phyloP scores from a whole-genome alignment of 2,888 invertebrate genomes.

The Drosophila nigricruria region DNA sequence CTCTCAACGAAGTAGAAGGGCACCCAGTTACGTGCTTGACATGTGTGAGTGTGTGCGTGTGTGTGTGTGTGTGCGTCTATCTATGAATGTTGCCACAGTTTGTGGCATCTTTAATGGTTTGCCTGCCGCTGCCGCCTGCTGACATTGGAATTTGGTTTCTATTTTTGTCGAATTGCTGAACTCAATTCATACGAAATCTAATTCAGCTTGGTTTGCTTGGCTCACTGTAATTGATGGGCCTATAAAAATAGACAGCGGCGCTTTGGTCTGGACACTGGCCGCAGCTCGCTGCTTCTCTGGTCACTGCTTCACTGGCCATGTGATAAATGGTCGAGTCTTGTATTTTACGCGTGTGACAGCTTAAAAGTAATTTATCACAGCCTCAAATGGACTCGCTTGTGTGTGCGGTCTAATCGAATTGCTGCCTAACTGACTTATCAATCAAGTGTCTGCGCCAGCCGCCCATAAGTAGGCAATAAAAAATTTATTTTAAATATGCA shows the following conservation, averaged over 20 bases:
- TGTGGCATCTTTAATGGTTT: slow-evolving; percentile 34
- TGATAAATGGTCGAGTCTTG: slow-evolving; percentile 65
- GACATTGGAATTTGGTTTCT: slow-evolving; percentile 31
- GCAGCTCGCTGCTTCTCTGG: slow-evolving; percentile 7
- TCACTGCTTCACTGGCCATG: slow-evolving; percentile 25
- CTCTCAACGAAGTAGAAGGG: slow-evolving; percentile 57
- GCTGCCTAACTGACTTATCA: slow-evolving; percentile 62
- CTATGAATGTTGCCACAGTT: slow-evolving; percentile 26
- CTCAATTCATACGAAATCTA: slow-evolving; percentile 50
- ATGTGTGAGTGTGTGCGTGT: slow-evolving; percentile 1
- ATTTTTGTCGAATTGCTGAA: slow-evolving; percentile 25
- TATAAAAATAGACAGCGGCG: slow-evolving; percentile 49
- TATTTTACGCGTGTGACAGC: slow-evolving; percentile 68
- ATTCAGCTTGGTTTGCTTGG: slow-evolving; percentile 25
- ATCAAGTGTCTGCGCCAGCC: slow-evolving; percentile 48
- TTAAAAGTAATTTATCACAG: slow-evolving; percentile 75
- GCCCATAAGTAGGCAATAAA: slow-evolving; percentile 35
- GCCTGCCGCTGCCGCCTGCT: slow-evolving; percentile 10
- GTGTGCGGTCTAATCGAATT: slow-evolving; percentile 29
- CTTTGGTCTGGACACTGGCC: slow-evolving; percentile 28
- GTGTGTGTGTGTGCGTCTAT: slow-evolving; percentile 2
- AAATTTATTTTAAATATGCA: slow-evolving; percentile 23
- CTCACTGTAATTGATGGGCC: slow-evolving; percentile 56
- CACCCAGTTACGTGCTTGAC: slow-evolving; percentile 43
- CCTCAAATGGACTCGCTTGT: slow-evolving; percentile 19